Base-by-base conservation (phyloP, 2,888 invertebrate species). In the Drosophila incognita region DNA sequence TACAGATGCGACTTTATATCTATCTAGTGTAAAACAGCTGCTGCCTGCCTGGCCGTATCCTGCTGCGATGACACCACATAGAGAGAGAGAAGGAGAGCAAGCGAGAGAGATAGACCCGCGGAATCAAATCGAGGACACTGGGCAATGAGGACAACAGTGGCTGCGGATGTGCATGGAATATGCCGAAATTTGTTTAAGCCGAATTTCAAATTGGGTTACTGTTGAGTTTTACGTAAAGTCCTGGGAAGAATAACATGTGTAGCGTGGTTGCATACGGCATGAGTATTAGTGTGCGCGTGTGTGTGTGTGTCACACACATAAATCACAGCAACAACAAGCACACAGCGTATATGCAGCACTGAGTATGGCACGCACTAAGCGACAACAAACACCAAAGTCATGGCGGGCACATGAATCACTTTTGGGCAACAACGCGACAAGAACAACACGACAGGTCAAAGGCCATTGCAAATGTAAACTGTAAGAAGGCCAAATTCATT, bases 171-270 rank as follows among this genome's bases (percentile, higher is more conserved):
- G 62, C 62, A 66, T 57, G 57, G 53, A 51, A 52, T 36, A 27
- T 66, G 71, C 65, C 72, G 70, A 85, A 88, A 84, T 81, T 84
- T 89, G 84, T 87, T 81, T 81, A 87, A 86, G 61, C 67, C 71
- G 53, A 42, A 82, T 67, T 74, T 69, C 74, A 87, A 84, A 89
- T 87, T 84, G 87, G 87, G 89, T 87, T 89, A 81, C 83, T 73
- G 69, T 68, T 52, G 81, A 69, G 75, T 67, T 60, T 78, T 86
- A 76, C 70, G 83, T 69, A 82, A 82, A 56, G 67, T 70, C 18
- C 58, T 67, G 68, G 42, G 38, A 69, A 70, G 66, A 64, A 56
- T 53, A 60, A 66, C 63, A 70, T 81, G 79, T 73, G 70, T 76
- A 48, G 69, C 53, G 31, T 62, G 66, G 33, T 38, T 54, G 46